Conservation (phyloP, 1,140 invertebrate species). For the Calliphora vicina region DNA sequence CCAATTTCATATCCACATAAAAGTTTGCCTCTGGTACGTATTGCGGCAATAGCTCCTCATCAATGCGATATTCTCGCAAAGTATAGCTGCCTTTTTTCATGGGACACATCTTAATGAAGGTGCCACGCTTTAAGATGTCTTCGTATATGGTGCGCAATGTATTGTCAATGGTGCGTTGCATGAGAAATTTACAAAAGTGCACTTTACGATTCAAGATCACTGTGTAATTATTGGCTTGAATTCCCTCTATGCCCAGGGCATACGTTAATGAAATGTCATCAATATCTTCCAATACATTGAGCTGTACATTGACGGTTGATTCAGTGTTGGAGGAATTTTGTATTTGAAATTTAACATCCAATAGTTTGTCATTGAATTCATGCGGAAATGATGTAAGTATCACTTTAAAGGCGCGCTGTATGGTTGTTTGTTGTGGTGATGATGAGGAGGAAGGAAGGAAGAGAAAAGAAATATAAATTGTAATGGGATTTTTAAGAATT, state of each 20-base stretch:
- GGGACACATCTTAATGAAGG: slow-evolving; percentile 52
- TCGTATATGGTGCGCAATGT: slow-evolving; percentile 48
- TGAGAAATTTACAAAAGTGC: slow-evolving; percentile 54
- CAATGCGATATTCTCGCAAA: slow-evolving; percentile 47
- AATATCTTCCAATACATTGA: slow-evolving; percentile 43
- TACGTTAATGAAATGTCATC: slow-evolving; percentile 44
- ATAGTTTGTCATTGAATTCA: slow-evolving; percentile 45
- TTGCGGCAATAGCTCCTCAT: slow-evolving; percentile 56
- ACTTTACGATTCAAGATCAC: slow-evolving; percentile 43
- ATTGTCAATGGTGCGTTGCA: slow-evolving; percentile 48
- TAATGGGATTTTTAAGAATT: not conserved
- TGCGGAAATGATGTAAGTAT: slow-evolving; percentile 47
- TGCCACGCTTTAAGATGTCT: slow-evolving; percentile 48
- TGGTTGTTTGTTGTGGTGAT: too few species aligned
- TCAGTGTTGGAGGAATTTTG: slow-evolving; percentile 43
- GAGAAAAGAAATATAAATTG: not conserved
- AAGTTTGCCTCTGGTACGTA: slow-evolving; percentile 55
- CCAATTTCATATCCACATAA: slow-evolving; percentile 38
- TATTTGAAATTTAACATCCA: slow-evolving; percentile 48
- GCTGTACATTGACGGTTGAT: slow-evolving; percentile 39
- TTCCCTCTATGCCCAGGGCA: slow-evolving; percentile 45
- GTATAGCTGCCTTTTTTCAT: slow-evolving; percentile 47
- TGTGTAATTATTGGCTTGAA: slow-evolving; percentile 47
- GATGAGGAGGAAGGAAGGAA: not conserved
- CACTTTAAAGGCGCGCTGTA: slow-evolving; percentile 57